These are phyloP conservation scores for Lepidurus apus DNA, from an alignment of 1,140 invertebrate species.

Conservation along the genomic window DNA sequence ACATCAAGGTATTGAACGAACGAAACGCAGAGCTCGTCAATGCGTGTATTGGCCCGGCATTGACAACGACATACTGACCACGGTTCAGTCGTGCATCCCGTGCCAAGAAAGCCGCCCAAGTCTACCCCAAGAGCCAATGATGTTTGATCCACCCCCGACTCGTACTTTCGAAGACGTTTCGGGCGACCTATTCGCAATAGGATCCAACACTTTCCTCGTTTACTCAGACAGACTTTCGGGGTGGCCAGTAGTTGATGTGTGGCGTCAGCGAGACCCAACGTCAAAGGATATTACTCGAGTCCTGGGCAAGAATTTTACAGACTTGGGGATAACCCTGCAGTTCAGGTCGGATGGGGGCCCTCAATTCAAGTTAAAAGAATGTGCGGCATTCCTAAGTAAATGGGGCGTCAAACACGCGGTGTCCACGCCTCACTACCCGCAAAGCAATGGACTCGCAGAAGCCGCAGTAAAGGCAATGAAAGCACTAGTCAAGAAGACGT, in stretches of 20 bases:
- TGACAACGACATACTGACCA: slow-evolving; percentile 45
- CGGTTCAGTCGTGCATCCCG: slow-evolving; percentile 43
- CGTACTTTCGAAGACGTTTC: slow-evolving; percentile 40
- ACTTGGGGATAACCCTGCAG: slow-evolving; percentile 44
- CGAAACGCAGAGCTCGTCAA: slow-evolving; percentile 42
- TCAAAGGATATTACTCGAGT: slow-evolving; percentile 23
- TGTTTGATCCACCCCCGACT: slow-evolving; percentile 38
- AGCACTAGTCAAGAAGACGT: slow-evolving; percentile 25
- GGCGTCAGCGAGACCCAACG: slow-evolving; percentile 24
- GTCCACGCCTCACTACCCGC: slow-evolving; percentile 42
- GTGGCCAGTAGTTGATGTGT: slow-evolving; percentile 20
- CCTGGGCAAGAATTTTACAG: slow-evolving; percentile 43
- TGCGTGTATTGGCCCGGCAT: slow-evolving; percentile 48
- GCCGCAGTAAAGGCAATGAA: slow-evolving; percentile 36
- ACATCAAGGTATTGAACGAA: slow-evolving; percentile 40
- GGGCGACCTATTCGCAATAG: slow-evolving; percentile 41
- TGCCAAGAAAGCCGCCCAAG: slow-evolving; percentile 41
- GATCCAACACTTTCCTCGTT: not conserved
- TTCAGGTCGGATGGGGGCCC: slow-evolving; percentile 47
- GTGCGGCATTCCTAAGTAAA: slow-evolving; percentile 43
- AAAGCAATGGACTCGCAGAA: slow-evolving; percentile 47
- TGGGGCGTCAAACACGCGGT: slow-evolving; percentile 43
- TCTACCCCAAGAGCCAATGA: slow-evolving; percentile 43
- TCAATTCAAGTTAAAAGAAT: slow-evolving; percentile 46
- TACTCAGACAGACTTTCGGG: slow-evolving; percentile 28